phyloP scores from a whole-genome alignment of 1,140 invertebrate species.

The Heterodera schachtii region DNA sequence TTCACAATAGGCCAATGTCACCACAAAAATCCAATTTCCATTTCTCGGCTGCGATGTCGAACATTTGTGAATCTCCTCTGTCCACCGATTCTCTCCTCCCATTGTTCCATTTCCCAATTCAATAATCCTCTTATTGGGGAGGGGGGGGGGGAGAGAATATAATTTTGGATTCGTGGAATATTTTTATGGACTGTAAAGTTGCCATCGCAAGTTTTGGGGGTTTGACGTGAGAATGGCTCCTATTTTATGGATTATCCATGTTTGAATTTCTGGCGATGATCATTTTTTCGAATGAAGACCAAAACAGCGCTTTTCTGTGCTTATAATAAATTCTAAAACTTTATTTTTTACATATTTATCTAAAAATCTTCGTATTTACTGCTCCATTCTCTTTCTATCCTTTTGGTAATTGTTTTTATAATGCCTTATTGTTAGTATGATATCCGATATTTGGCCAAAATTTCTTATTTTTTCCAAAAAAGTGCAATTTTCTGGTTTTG shows the following conservation, averaged over 20 bases:
- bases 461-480: too few species aligned
- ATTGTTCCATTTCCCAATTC: slow-evolving; percentile 3
- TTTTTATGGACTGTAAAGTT: neutral
- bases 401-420: too few species aligned
- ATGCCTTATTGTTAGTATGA: too few species aligned
- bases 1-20: neutral
- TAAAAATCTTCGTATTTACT: too few species aligned
- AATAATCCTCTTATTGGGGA: slow-evolving; percentile 1
- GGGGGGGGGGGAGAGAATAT: neutral
- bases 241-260: neutral
- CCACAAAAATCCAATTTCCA: neutral
- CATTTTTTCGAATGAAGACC: too few species aligned
- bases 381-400: too few species aligned
- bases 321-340: too few species aligned
- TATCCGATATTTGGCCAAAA: too few species aligned
- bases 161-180: neutral
- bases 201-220: neutral
- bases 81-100: neutral
- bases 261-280: too few species aligned
- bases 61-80: neutral
- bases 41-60: neutral
- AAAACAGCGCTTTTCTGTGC: too few species aligned
- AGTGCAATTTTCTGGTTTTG: too few species aligned
- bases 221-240: neutral
- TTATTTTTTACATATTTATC: too few species aligned